phyloP scores from a whole-genome alignment of 2,888 invertebrate species.

The Tenthredo livida region DNA sequence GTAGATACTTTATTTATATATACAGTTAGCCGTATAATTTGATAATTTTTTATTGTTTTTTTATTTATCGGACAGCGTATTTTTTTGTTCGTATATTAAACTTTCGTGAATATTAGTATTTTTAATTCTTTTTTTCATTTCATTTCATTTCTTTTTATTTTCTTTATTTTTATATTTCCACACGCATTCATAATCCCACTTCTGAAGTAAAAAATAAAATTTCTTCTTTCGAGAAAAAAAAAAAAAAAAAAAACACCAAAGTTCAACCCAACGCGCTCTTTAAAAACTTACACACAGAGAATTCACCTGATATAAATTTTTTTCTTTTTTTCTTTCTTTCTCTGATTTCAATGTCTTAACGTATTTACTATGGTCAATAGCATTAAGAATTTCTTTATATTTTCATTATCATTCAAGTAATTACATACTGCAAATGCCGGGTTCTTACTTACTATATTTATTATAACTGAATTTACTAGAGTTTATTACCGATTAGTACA shows the following conservation, averaged over 20 bases:
- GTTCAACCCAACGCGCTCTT: not conserved
- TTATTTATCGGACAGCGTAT: slow-evolving; percentile 25
- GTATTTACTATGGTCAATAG: slow-evolving; percentile 13
- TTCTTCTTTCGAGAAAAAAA: slow-evolving; percentile 7
- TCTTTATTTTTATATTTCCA: slow-evolving; percentile 42
- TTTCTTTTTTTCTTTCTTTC: not conserved
- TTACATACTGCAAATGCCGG: not conserved
- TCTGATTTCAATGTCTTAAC: not conserved
- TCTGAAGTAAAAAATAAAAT: slow-evolving; percentile 34
- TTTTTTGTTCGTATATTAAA: slow-evolving; percentile 10
- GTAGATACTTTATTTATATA: slow-evolving; percentile 57
- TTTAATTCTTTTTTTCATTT: slow-evolving; percentile 20
- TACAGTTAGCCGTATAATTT: slow-evolving; percentile 74
- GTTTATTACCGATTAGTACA: not conserved
- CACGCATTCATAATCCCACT: slow-evolving; percentile 9
- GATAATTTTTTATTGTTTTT: not conserved
- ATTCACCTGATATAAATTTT: not conserved
- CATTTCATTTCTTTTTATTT: slow-evolving; percentile 26
- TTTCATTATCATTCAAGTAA: not conserved
- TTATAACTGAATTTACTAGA: slow-evolving; percentile 15
- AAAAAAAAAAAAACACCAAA: not conserved
- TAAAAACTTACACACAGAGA: not conserved
- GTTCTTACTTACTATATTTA: not conserved
- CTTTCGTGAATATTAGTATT: not conserved
- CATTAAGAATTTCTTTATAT: slow-evolving; percentile 16